A percentile compares a stretch with the other conserved stretches of the same genome.
phyloP scores from a whole-genome alignment of 1,140 invertebrate species.

The Macrotrachela quadricornifera region DNA sequence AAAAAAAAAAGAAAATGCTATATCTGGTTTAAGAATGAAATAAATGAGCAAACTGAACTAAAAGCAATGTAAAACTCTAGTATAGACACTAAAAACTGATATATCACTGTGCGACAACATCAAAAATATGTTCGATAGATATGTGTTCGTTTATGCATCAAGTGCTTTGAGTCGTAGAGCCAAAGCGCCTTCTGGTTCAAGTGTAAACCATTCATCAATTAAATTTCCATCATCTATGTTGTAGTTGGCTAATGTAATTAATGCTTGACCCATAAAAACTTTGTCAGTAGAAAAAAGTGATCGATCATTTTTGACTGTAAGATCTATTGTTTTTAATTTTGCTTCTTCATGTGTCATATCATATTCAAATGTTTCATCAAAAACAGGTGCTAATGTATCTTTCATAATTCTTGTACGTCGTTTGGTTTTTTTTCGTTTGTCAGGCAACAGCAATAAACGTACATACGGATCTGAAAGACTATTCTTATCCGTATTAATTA shows the following conservation, averaged over 20 bases:
- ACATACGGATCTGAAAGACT: slow-evolving; percentile 84
- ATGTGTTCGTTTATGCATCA: too few relatives aligned
- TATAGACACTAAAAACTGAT: too few relatives aligned
- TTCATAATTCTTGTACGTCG: slow-evolving; percentile 54
- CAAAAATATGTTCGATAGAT: too few relatives aligned
- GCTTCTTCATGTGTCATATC: background rate
- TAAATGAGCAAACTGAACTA: too few relatives aligned
- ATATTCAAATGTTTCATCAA: slow-evolving; percentile 49
- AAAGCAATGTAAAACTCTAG: too few relatives aligned
- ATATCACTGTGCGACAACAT: too few relatives aligned
- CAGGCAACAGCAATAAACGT: slow-evolving; percentile 69
- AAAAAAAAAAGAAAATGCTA: too few relatives aligned
- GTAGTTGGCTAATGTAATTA: background rate
- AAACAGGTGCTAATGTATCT: slow-evolving; percentile 68
- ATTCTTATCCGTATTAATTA: slow-evolving; percentile 61
- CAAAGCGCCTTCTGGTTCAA: too few relatives aligned
- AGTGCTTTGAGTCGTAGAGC: too few relatives aligned
- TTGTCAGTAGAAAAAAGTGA: background rate
- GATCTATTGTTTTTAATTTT: background rate
- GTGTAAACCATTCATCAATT: too few relatives aligned
- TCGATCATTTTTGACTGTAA: background rate
- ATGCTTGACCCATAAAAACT: background rate
- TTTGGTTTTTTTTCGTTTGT: slow-evolving; percentile 55
- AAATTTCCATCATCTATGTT: too few relatives aligned
- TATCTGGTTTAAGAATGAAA: too few relatives aligned